phyloP scores from a whole-genome alignment of 2,888 invertebrate species.

The Tiliacea aurago region DNA sequence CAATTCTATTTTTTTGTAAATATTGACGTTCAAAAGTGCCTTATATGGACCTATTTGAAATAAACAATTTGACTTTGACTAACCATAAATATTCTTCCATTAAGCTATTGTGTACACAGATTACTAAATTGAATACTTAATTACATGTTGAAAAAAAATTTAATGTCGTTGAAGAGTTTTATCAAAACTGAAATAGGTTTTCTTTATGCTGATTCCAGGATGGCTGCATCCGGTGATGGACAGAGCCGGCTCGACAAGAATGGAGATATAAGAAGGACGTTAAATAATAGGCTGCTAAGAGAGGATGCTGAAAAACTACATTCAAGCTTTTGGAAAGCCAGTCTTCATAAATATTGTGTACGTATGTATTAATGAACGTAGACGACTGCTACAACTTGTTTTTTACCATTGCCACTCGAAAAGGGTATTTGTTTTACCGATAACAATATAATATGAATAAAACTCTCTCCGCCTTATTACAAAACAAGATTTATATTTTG shows the following conservation, averaged over 20 bases:
- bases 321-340: not conserved
- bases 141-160: not conserved
- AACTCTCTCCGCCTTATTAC: too few species aligned
- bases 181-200: not conserved
- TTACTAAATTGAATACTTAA: not conserved
- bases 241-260: too few species aligned
- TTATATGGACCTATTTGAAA: too few species aligned
- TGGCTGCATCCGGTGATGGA: not conserved
- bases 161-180: too few species aligned
- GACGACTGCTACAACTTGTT: not conserved
- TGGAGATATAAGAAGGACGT: not conserved
- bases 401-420: too few species aligned
- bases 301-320: not conserved
- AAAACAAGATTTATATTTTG: too few species aligned
- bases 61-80: too few species aligned
- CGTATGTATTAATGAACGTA: not conserved
- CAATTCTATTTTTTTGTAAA: too few species aligned
- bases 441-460: too few species aligned
- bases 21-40: too few species aligned
- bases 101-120: not conserved
- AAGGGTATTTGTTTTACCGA: too few species aligned
- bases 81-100: not conserved
- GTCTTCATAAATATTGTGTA: slow-evolving; percentile 7
- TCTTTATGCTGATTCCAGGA: slow-evolving; percentile 7
- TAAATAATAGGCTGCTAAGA: too few species aligned